Base-by-base conservation (phyloP, 1,140 invertebrate genomes). In the Orchesella cincta region DNA sequence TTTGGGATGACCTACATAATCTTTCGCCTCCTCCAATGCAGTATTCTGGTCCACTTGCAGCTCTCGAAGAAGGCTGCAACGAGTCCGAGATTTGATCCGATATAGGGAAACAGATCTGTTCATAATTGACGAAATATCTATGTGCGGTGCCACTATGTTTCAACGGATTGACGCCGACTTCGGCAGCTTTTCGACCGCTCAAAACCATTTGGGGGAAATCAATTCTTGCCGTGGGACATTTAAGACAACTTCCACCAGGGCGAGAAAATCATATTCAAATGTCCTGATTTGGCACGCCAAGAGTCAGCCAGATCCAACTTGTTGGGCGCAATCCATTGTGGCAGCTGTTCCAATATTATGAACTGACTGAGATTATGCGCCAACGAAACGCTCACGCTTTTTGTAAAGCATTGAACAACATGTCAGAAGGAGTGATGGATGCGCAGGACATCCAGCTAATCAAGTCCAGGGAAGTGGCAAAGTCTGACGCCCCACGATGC, bases 1-100 rank as follows among this genome's bases (percentile, higher is more conserved):
- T 31, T 71, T 33, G 67, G 67, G 3, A 35, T 71, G 29, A 71
- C 67, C 2, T 35, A 12, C 31, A 28, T 20, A 5, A 16, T 23
- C 2, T 71, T 71, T 28, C 3, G 34, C 3, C 67, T 71, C 8
- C 67, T 8, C 67, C 67, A 1, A 78, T 76, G 39, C 81, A 83
- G 74, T 78, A 1, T 52, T 1, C 46, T 57, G 51, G 26, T 51
- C 67, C 23, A 20, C 62, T 51, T 64, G 80, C 26, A 33, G 52
- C 57, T 14, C 74, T 84, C 35, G 70, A 70, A 70, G 33, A 75
- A n/a, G 80, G 81, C 81, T 8, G 75, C 76, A 26, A 83, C 83
- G 67, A 76, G 71, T 23, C 71, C 83, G 12, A 28, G 78, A 76
- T 46, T 26, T 28, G 79, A 79, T 70, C 78, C 83, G 12, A 76